Evolutionary conservation across 1,140 invertebrate genomes (phyloP).

Genomic region (Physella acuta): DNA sequence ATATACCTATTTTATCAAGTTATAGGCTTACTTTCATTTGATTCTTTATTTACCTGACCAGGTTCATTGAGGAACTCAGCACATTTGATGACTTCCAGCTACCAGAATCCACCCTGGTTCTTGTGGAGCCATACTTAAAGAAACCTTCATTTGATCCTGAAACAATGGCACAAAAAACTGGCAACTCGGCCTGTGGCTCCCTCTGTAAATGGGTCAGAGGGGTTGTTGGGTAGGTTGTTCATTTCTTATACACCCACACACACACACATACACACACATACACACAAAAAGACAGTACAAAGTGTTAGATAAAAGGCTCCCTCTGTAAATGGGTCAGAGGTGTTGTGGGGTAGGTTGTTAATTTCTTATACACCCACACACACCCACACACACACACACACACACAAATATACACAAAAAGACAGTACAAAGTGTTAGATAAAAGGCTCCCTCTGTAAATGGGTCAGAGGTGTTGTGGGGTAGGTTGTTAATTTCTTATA

Average conservation of each 20-base stretch:
- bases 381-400: too few species aligned
- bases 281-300: too few species aligned
- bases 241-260: too few species aligned
- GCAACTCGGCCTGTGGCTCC: constrained; percentile 52
- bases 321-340: too few species aligned
- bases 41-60: constrained; percentile 23
- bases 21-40: too few species aligned
- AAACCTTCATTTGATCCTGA: constrained; percentile 57
- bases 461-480: constrained; percentile 58
- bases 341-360: too few species aligned
- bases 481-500: constrained; percentile 32
- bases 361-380: too few species aligned
- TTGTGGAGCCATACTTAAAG: constrained; percentile 59
- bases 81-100: constrained; percentile 59
- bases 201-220: constrained; percentile 58
- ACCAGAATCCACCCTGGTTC: constrained; percentile 52
- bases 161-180: constrained; percentile 48
- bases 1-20: too few species aligned
- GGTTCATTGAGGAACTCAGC: constrained; percentile 59
- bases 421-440: too few species aligned
- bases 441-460: constrained; percentile 53
- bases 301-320: too few species aligned
- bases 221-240: constrained; percentile 52
- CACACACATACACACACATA: too few species aligned
- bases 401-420: too few species aligned